These are phyloP conservation scores for Epinotia bilunana DNA, from an alignment of 2,888 invertebrate genomes.

Conservation along the genomic window DNA sequence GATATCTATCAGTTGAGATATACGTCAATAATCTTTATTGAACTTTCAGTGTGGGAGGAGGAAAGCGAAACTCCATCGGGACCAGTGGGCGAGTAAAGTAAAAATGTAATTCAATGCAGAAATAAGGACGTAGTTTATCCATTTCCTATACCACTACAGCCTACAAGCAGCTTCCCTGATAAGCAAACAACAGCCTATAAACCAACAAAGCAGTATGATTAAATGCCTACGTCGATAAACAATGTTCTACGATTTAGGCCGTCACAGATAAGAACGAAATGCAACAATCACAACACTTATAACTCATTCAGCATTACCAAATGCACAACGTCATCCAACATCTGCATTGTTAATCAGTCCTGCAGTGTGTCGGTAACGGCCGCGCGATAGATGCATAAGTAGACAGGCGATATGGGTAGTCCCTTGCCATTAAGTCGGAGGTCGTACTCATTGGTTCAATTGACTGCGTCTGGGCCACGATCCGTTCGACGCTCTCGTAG, in stretches of 20 bases:
- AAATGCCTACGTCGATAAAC: too few relatives aligned
- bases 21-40: conserved; percentile 37
- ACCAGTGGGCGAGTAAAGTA: conserved; percentile 19
- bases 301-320: conserved; percentile 2
- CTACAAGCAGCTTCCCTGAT: too few relatives aligned
- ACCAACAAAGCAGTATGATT: too few relatives aligned
- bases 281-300: conserved; percentile 4
- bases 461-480: conserved; percentile 62
- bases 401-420: conserved; percentile 33
- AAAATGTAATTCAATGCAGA: not conserved
- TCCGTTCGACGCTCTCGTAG: conserved; percentile 55
- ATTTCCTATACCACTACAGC: too few relatives aligned
- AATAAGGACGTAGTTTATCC: too few relatives aligned
- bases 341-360: conserved; percentile 40
- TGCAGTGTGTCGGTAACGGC: not conserved
- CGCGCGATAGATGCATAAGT: conserved; percentile 36
- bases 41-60: conserved; percentile 19
- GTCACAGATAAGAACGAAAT: not conserved
- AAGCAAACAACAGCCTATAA: too few relatives aligned
- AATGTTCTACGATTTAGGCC: too few relatives aligned
- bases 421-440: conserved; percentile 55
- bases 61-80: conserved; percentile 12
- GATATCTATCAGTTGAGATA: conserved; percentile 21
- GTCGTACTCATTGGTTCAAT: conserved; percentile 78
- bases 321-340: conserved; percentile 14